Evolutionary conservation across 2,888 invertebrate genomes (phyloP), one percentile per base, ranked within the genome.

Genomic region (Apotomis capreana): DNA sequence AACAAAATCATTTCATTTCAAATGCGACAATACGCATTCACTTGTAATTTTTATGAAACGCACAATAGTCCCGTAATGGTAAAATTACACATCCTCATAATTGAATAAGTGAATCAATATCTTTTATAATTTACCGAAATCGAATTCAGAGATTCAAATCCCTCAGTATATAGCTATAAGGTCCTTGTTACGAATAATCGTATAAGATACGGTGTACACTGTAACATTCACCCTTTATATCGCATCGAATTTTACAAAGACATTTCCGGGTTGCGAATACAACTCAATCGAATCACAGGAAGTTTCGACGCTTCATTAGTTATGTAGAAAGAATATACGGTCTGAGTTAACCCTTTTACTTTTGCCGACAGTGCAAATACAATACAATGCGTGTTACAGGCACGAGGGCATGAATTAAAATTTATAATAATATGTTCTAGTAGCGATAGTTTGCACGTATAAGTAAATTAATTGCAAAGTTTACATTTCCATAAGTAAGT

Each of bases 221-320:
- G 75, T 79, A 76, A 55, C 80, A 81, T 84, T 82, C 78, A 89
- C 89, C 88, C 90, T 89, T 92, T 89, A 79, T 82, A 84, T 83
- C 79, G 78, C 79, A 76, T 79, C 72, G 76, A 77, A 73, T 75
- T 70, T 70, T 73, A 89, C 87, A 90, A 92, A 84, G 86, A 80
- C 81, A 79, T 89, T 87, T 92, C 92, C 92, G 90, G 90, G 87
- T 90, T 87, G 88, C 88, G 79, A 88, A 88, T 86, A 83, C 84
- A 78, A 76, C 85, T 88, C 88, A 87, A 87, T 88, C 83, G 82
- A 75, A 79, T 77, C 76, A 81, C 89, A 87, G 92, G 92, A 93
- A 91, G 88, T 90, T 76, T 82, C 73, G 78, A 88, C 80, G 92
- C 85, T 90, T 91, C 90, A 90, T 92, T 92, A 90, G 84, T 78